Conservation (phyloP, 2,113 vertebrate species). For the Sylvia atricapilla region DNA sequence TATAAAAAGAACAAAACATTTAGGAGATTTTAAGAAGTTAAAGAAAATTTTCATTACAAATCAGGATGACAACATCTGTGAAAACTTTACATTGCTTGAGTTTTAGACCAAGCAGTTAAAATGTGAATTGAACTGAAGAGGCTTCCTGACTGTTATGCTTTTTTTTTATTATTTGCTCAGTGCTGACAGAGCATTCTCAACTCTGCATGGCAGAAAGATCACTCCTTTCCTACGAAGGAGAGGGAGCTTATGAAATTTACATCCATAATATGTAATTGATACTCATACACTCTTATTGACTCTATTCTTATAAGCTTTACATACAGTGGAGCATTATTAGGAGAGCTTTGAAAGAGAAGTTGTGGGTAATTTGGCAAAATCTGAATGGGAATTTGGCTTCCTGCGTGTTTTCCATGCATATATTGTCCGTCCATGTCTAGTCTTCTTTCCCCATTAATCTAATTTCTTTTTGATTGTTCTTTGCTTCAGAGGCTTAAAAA, state of each 20-base stretch:
- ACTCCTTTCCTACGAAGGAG: neutral
- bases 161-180: neutral
- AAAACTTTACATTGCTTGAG: neutral
- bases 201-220: neutral
- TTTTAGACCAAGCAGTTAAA: neutral
- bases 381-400: neutral
- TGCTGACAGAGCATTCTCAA: neutral
- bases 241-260: neutral
- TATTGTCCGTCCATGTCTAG: neutral
- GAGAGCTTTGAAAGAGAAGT: neutral
- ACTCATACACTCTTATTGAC: neutral
- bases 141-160: neutral
- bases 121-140: neutral
- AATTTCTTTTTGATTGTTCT: constrained; percentile 20
- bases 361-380: constrained; percentile 5
- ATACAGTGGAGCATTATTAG: neutral
- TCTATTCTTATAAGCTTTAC: constrained; percentile 3
- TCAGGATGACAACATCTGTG: neutral
- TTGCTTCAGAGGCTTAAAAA: neutral
- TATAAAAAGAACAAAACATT: neutral
- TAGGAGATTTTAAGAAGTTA: neutral
- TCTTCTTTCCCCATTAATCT: constrained; percentile 21
- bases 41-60: neutral
- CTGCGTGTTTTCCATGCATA: constrained; percentile 1
- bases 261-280: constrained; percentile 10